Base-by-base conservation (phyloP, 2,888 invertebrate species). In the Drosophila mimica region DNA sequence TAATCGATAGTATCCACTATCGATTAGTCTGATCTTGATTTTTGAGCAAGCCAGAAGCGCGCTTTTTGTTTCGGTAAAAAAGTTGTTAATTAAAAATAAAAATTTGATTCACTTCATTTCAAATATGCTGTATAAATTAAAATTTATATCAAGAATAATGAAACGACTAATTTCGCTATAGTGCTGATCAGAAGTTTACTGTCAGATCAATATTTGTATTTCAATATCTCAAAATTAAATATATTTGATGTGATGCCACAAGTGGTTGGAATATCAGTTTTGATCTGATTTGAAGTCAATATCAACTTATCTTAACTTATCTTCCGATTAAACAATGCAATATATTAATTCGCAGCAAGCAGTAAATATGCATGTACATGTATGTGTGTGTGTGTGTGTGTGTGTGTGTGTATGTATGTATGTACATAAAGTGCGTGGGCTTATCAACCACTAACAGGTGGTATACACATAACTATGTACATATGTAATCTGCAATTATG, bases 361-460 rank as follows among this genome's bases (percentile, higher is more conserved):
- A 36, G 28, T 46, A 31, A 49, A 28, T 33, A 33, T 46, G 20
- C 5, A 38, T 0, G n/a, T 46, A 25, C 7, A 4, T 15, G 4
- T 25, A 2, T n/a, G 4, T 17, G 20, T 17, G 31, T 17, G 5
- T 25, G 34, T 33, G 25, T 25, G 46, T 46, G 17, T 36, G n/a
- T 25, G 20, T 30, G 60, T 34, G 17, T n/a, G 9, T 25, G 38
- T 36, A 34, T 34, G 31, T 13, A 30, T 15, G 13, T 15, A n/a
- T n/a, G 20, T 30, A 46, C 33, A 31, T 30, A 6, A 38, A 13
- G 30, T 70, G 67, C 67, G 67, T 67, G 67, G 67, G 67, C 48
- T 49, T 49, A 70, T 67, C 57, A 46, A 67, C 2, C 25, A 25
- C 59, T 49, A 67, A 67, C 67, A 67, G 67, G 67, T 67, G 67